These are phyloP conservation scores for Propithecus coquereli DNA, from an alignment of 2,113 vertebrate genomes.

Conservation along the genomic window DNA sequence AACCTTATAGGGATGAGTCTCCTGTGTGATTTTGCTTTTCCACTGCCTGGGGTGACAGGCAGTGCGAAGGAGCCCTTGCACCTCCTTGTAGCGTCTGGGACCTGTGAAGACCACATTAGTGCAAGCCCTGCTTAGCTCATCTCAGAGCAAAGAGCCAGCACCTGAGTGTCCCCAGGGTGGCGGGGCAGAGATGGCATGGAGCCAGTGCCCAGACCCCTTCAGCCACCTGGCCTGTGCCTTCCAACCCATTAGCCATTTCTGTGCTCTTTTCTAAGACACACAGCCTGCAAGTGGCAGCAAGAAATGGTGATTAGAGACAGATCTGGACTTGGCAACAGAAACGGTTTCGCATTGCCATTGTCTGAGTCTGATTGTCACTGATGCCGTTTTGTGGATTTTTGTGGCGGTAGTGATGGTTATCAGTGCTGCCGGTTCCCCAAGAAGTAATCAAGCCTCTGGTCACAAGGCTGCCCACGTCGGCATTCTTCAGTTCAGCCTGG, in stretches of 20 bases:
- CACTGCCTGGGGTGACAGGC: neutral
- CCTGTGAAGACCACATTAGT: neutral
- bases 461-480: neutral
- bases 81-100: constrained; percentile 50
- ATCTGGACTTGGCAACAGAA: neutral
- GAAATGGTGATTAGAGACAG: neutral
- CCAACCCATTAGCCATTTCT: neutral
- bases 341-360: neutral
- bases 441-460: neutral
- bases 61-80: constrained; percentile 47
- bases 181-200: neutral
- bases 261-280: neutral
- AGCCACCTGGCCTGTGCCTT: constrained; percentile 55
- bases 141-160: neutral
- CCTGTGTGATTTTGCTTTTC: neutral
- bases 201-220: neutral
- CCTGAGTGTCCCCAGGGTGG: neutral
- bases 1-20: neutral
- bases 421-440: neutral
- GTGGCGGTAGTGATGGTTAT: neutral
- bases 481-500: neutral
- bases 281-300: neutral
- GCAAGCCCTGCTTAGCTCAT: neutral
- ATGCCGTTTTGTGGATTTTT: constrained; percentile 9
- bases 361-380: neutral